phyloP scores from a whole-genome alignment of 1,140 invertebrate species.

The Drosophila trapezifrons region DNA sequence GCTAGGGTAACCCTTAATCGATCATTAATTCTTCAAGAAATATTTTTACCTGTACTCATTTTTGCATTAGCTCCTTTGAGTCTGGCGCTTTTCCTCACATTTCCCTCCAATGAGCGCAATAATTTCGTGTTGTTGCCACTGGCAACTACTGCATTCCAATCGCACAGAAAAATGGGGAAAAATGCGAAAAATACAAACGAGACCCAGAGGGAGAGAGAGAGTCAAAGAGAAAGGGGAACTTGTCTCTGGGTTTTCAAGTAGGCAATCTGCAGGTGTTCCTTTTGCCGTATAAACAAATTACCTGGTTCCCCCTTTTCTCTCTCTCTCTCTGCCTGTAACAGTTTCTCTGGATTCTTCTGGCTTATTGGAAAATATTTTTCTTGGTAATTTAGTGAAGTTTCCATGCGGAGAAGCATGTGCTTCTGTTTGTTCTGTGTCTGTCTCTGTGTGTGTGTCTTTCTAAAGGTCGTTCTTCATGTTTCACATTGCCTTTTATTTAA shows the following conservation, averaged over 20 bases:
- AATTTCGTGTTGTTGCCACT: conserved; percentile 38
- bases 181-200: conserved; percentile 5
- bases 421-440: conserved; percentile 3
- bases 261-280: conserved; percentile 72
- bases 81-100: conserved; percentile 16
- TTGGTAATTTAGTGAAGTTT: conserved; percentile 71
- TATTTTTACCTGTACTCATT: neutral
- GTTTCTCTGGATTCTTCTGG: conserved; percentile 48
- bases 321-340: conserved; percentile 17
- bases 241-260: conserved; percentile 21
- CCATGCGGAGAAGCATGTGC: conserved; percentile 49
- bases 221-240: neutral
- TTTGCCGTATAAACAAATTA: conserved; percentile 52
- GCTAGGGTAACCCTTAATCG: neutral
- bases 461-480: conserved; percentile 66
- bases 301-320: conserved; percentile 12
- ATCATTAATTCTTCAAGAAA: neutral
- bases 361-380: conserved; percentile 70
- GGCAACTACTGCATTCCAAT: conserved; percentile 44
- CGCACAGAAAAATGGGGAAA: conserved; percentile 6
- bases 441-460: conserved; percentile 15
- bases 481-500: conserved; percentile 59
- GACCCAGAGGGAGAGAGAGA: neutral
- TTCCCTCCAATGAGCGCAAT: conserved; percentile 12
- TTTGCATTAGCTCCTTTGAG: conserved; percentile 10